Base-by-base conservation (phyloP, 2,888 invertebrate genomes). In the Pristionchus japonicus region DNA sequence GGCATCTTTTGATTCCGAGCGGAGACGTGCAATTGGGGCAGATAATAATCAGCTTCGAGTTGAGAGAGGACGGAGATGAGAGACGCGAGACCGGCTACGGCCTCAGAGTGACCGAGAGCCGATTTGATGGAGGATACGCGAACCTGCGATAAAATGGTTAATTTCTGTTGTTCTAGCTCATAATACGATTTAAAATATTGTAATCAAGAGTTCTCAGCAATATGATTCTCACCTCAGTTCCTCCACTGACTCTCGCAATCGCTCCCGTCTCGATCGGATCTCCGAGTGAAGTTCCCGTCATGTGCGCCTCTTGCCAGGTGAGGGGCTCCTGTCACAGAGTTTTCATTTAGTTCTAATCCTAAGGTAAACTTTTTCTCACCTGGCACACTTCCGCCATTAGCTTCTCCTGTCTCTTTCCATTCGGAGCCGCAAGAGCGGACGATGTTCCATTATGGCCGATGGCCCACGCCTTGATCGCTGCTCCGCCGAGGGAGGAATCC, bases 371-470 rank as follows among this genome's bases (percentile, higher is more conserved):
- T 88, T 87, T 0, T 37, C 27, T 0, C 77, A 67, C 85, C 13
- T 84, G 61, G 20, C 89, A 85, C n/a, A 90, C 90, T 31, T 87
- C 52, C 17, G 70, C 87, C 91, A 94, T 92, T 17, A 91, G 83
- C 52, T 89, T 88, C 64, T 88, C 61, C 86, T 94, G 92, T 20
- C 93, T 89, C 23, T 67, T 88, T 17, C 92, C 91, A 88, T 91
- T 92, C 23, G 93, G 93, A 13, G 91, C 92, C 27, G 93, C 93
- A 27, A 94, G 88, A 34, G 93, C 93, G 15, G 90, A 90, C 27
- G 91, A 92, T 4, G 89, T 87, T 4, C 94, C 95, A 77, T 94
- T 93, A 74, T 95, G 94, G 9, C 93, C 91, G 2, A 92, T 87
- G 3, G 91, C 90, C 27, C 92, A 91, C 1, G 57, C 31, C 17